phyloP scores from a whole-genome alignment of 2,113 vertebrate genomes.

The Pachypanchax playfairii region DNA sequence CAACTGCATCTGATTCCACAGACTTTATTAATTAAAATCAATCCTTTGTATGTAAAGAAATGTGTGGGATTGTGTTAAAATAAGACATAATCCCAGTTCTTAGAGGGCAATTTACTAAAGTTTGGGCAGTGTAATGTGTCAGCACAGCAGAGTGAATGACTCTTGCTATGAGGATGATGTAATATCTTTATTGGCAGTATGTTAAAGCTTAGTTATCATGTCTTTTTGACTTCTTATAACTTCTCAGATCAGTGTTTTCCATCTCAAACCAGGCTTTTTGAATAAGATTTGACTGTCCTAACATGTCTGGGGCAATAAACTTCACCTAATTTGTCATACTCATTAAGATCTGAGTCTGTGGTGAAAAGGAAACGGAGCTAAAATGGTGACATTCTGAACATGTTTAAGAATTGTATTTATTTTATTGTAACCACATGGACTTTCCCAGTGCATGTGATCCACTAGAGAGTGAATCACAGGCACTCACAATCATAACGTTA shows the following conservation, averaged over 20 bases:
- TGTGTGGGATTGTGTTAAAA: neutral
- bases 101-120: neutral
- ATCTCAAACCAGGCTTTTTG: neutral
- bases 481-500: neutral
- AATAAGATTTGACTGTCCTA: constrained; percentile 4
- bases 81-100: neutral
- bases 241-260: neutral
- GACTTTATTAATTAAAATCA: neutral
- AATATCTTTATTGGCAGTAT: constrained; percentile 15
- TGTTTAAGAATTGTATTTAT: neutral
- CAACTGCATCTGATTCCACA: neutral
- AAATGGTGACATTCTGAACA: too few species aligned
- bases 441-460: neutral
- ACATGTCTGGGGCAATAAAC: neutral
- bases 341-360: too few species aligned
- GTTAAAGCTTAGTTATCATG: neutral
- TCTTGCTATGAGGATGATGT: neutral
- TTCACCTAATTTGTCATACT: neutral
- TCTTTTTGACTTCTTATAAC: constrained; percentile 6
- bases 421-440: neutral
- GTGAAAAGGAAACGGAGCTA: neutral
- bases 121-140: neutral
- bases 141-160: constrained; percentile 6
- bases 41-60: neutral
- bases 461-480: neutral